Evolutionary conservation across 2,797 vertebrate genomes (phyloP).

Genomic region (Merluccius polli): DNA sequence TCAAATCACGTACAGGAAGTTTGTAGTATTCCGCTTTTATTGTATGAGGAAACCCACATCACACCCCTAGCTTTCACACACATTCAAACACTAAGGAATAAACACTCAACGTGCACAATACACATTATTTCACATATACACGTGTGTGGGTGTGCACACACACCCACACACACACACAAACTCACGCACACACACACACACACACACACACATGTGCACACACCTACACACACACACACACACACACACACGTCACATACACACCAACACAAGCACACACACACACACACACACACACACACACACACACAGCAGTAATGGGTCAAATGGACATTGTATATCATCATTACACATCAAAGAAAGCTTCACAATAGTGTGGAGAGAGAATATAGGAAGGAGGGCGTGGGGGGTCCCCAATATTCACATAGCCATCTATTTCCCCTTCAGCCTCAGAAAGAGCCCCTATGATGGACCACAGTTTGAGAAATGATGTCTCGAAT

Average conservation of each 20-base stretch:
- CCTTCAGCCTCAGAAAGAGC: slow-evolving; percentile 46
- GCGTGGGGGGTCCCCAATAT: slow-evolving; percentile 28
- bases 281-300: slow-evolving; percentile 4
- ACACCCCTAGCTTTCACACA: slow-evolving; percentile 23
- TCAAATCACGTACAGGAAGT: slow-evolving; percentile 72
- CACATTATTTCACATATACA: slow-evolving; percentile 10
- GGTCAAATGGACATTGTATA: slow-evolving; percentile 59
- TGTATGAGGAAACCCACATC: slow-evolving; percentile 63
- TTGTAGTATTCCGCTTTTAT: slow-evolving; percentile 68
- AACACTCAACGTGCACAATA: slow-evolving; percentile 5
- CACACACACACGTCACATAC: slow-evolving; percentile 5
- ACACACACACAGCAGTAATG: slow-evolving; percentile 7
- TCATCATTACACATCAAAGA: slow-evolving; percentile 61
- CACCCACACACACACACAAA: background rate
- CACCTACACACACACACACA: slow-evolving; percentile 7
- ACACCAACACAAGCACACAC: slow-evolving; percentile 1
- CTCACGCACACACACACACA: background rate
- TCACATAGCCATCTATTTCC: slow-evolving; percentile 7
- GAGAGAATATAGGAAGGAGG: slow-evolving; percentile 30
- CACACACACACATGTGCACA: background rate
- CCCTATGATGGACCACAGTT: slow-evolving; percentile 35
- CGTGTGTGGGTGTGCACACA: slow-evolving; percentile 3
- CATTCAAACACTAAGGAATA: background rate
- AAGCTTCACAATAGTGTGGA: slow-evolving; percentile 42
- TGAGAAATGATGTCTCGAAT: slow-evolving; percentile 48